phyloP scores from a whole-genome alignment of 2,888 invertebrate species.

The Pandemis corylana region DNA sequence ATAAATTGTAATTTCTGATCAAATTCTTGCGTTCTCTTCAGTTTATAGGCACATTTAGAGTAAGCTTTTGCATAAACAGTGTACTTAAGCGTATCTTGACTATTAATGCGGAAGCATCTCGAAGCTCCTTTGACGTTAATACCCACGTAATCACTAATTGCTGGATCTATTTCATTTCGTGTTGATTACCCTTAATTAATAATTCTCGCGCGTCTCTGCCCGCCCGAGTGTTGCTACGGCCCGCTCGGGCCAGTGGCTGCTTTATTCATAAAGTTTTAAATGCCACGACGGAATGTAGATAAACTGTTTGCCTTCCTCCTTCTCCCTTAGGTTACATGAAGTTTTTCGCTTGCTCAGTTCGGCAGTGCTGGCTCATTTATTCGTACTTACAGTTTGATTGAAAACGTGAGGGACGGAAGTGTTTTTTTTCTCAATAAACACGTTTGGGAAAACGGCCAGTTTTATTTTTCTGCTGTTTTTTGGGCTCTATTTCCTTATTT shows the following conservation, averaged over 20 bases:
- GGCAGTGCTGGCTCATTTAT: background rate
- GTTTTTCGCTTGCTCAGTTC: constrained; percentile 10
- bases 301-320: constrained; percentile 8
- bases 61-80: constrained; percentile 7
- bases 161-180: constrained; percentile 27
- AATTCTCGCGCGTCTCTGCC: constrained; percentile 16
- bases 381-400: constrained; percentile 11
- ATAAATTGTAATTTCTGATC: background rate
- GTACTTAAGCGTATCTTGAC: constrained; percentile 8
- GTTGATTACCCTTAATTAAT: constrained; percentile 19
- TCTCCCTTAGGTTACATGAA: constrained; percentile 6
- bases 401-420: constrained; percentile 8
- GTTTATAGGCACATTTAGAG: background rate
- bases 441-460: background rate
- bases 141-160: constrained; percentile 25
- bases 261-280: constrained; percentile 6
- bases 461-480: constrained; percentile 1
- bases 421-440: constrained; percentile 5
- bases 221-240: constrained; percentile 1
- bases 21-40: background rate
- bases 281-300: constrained; percentile 6
- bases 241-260: background rate
- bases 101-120: constrained; percentile 23
- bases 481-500: background rate
- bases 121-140: constrained; percentile 16